A percentile compares a stretch with the other conserved stretches of the same genome.
These are phyloP conservation scores for Peromyscus polionotus DNA, from an alignment of 2,113 vertebrate species.

Conservation along the genomic window DNA sequence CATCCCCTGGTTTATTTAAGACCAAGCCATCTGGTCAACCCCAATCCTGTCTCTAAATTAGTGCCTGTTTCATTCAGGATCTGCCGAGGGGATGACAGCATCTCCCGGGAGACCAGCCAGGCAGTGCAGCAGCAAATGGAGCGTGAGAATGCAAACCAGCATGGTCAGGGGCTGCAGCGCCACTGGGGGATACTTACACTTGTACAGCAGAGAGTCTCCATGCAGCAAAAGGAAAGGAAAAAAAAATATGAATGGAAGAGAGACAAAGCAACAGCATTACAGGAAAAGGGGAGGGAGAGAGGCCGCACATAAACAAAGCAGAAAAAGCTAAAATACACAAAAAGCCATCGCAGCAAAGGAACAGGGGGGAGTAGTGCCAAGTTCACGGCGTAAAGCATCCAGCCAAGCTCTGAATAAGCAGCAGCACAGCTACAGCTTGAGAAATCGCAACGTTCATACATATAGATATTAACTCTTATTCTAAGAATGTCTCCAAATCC, in stretches of 20 bases:
- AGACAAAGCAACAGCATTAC: conserved; percentile 87
- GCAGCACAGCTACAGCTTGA: conserved; percentile 14
- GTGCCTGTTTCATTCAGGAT: conserved; percentile 74
- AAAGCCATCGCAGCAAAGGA: conserved; percentile 79
- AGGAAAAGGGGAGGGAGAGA: conserved; percentile 76
- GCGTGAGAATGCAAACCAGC: conserved; percentile 80
- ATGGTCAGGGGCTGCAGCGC: conserved; percentile 85
- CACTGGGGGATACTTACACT: conserved; percentile 94
- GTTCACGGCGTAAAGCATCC: not conserved
- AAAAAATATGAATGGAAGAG: conserved; percentile 90
- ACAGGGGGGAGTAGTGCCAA: conserved; percentile 58
- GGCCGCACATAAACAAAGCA: conserved; percentile 79
- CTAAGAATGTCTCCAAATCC: not conserved
- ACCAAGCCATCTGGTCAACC: conserved; percentile 75
- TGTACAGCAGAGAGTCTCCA: conserved; percentile 99
- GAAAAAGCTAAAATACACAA: conserved; percentile 80
- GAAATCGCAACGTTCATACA: not conserved
- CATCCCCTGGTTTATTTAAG: conserved; percentile 11
- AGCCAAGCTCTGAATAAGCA: conserved; percentile 7
- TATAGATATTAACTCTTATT: not conserved
- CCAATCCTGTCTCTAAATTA: conserved; percentile 63
- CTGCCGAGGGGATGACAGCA: conserved; percentile 72
- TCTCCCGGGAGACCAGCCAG: conserved; percentile 80
- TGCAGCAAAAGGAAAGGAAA: conserved; percentile 93
- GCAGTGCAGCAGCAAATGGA: conserved; percentile 84